Conservation (phyloP, 92 coral and sea anemone species). For the Bergia sp. region DNA sequence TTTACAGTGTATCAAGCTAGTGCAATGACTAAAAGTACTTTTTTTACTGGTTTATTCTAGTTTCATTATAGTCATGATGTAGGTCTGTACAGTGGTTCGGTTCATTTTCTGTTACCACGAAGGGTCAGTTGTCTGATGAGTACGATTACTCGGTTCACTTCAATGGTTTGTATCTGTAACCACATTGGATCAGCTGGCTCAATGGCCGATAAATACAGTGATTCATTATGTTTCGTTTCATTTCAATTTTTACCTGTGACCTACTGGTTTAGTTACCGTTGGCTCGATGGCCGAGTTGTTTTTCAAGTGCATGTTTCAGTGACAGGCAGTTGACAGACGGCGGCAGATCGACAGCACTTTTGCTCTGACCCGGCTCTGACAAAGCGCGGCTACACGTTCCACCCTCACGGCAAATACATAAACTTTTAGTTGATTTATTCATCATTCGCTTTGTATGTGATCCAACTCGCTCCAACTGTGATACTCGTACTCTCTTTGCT, state of each 20-base stretch:
- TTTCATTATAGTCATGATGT: neutral
- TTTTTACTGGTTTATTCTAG: neutral
- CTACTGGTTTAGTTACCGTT: slow-evolving; percentile 13
- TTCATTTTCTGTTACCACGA: slow-evolving; percentile 12
- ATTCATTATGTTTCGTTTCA: neutral
- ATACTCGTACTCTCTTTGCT: too few relatives aligned
- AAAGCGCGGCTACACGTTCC: slow-evolving; percentile 11
- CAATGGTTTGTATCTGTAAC: slow-evolving; percentile 13
- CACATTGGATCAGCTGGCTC: neutral
- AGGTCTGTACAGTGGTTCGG: neutral
- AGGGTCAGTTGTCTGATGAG: slow-evolving; percentile 2
- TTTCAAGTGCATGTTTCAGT: neutral
- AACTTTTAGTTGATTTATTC: slow-evolving; percentile 12
- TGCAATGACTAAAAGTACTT: neutral
- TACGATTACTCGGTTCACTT: slow-evolving; percentile 5
- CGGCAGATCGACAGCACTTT: neutral
- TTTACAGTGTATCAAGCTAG: neutral
- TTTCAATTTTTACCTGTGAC: slow-evolving; percentile 1
- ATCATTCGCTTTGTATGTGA: slow-evolving; percentile 1
- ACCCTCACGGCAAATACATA: neutral
- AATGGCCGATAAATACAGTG: neutral
- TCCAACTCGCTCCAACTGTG: slow-evolving; percentile 10
- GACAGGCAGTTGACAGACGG: neutral
- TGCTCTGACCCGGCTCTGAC: slow-evolving; percentile 17
- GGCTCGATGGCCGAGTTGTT: neutral